Evolutionary conservation across 2,888 invertebrate species (phyloP).

Genomic region (Geotrupes spiniger): DNA sequence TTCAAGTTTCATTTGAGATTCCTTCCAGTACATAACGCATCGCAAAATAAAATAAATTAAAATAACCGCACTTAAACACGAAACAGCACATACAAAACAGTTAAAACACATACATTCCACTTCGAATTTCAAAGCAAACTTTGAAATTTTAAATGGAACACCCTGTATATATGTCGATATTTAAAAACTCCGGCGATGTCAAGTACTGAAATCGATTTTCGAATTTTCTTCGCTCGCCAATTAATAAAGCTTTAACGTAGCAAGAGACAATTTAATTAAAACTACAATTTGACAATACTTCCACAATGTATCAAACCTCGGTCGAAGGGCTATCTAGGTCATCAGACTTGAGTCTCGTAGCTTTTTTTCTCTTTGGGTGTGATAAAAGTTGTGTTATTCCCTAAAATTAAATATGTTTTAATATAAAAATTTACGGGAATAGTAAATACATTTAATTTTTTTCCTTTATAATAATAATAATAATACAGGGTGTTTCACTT

Average conservation of each 20-base stretch:
- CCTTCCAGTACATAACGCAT: too few species aligned
- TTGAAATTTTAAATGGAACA: slow-evolving; percentile 17
- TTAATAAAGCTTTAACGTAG: neutral
- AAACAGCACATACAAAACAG: slow-evolving; percentile 4
- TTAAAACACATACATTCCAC: slow-evolving; percentile 7
- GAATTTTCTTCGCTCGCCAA: too few species aligned
- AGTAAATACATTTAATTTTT: slow-evolving; percentile 3
- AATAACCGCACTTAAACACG: too few species aligned
- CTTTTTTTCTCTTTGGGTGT: slow-evolving; percentile 22
- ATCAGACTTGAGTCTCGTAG: slow-evolving; percentile 21
- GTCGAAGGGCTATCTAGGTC: slow-evolving; percentile 20
- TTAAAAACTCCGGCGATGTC: too few species aligned
- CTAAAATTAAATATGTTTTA: slow-evolving; percentile 23
- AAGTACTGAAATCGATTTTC: too few species aligned
- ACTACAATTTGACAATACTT: slow-evolving; percentile 12
- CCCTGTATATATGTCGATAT: slow-evolving; percentile 13
- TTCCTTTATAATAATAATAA: too few species aligned
- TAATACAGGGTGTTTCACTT: slow-evolving; percentile 21
- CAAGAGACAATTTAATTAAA: slow-evolving; percentile 6
- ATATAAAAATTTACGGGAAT: slow-evolving; percentile 19
- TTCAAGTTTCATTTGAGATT: too few species aligned
- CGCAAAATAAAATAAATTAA: too few species aligned
- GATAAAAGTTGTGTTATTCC: slow-evolving; percentile 20
- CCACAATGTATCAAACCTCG: slow-evolving; percentile 15
- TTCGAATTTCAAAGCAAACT: slow-evolving; percentile 11